Percentiles rank a stretch among this genome's conserved stretches.
Conservation (phyloP, 2,113 vertebrate genomes). For the Rhinopomastus cyanomelas region DNA sequence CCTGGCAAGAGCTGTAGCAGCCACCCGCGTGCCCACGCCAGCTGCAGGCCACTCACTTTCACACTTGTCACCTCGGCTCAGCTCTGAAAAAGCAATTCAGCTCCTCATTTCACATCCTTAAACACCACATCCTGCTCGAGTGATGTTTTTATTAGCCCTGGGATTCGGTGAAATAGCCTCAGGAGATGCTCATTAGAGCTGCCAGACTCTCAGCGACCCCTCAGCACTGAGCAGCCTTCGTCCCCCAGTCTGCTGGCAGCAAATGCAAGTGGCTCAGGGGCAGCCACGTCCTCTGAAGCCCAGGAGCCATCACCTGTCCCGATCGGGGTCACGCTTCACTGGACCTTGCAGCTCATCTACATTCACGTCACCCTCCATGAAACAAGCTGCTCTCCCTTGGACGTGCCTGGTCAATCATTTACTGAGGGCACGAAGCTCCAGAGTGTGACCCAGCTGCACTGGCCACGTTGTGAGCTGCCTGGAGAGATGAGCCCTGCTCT, state of each 20-base stretch:
- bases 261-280: not conserved
- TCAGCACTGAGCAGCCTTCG: not conserved
- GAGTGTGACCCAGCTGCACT: not conserved
- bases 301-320: not conserved
- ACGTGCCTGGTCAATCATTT: not conserved
- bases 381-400: not conserved
- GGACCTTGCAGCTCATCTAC: not conserved
- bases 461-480: not conserved
- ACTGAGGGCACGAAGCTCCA: not conserved
- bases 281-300: not conserved
- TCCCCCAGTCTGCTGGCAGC: not conserved
- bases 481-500: not conserved
- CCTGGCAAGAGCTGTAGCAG: rapidly evolving
- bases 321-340: not conserved
- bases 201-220: not conserved
- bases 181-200: not conserved
- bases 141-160: not conserved
- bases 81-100: not conserved
- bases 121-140: not conserved
- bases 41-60: not conserved
- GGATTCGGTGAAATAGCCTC: rapidly evolving
- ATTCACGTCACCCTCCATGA: not conserved
- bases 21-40: not conserved
- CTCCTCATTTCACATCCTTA: not conserved
- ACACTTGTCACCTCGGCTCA: not conserved